Conservation (phyloP, 2,888 invertebrate species). For the Emmelina monodactyla region DNA sequence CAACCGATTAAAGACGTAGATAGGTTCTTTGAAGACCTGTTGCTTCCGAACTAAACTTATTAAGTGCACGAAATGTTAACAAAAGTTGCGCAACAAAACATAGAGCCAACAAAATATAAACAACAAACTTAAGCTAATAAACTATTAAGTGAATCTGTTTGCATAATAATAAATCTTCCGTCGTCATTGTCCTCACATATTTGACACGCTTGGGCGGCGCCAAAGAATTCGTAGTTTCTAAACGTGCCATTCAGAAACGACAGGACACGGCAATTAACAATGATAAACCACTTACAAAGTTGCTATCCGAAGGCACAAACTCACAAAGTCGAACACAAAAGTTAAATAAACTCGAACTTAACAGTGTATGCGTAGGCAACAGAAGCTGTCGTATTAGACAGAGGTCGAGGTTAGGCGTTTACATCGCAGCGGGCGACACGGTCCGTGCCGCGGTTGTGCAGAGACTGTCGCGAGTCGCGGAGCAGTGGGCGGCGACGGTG, state of each 20-base stretch:
- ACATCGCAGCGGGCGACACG: conserved; percentile 63
- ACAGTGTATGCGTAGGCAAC: conserved; percentile 33
- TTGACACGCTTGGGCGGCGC: conserved; percentile 33
- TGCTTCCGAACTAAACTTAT: no score
- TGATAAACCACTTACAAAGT: no score
- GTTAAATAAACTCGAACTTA: conserved; percentile 36
- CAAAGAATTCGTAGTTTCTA: conserved; percentile 28
- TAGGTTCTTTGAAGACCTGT: no score
- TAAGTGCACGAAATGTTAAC: no score
- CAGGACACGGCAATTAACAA: conserved; percentile 35
- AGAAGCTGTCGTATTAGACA: conserved; percentile 59
- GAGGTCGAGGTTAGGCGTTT: conserved; percentile 51
- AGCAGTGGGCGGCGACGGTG: conserved; percentile 13
- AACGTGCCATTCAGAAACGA: conserved; percentile 38
- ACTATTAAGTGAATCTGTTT: no score
- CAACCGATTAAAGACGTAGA: no score
- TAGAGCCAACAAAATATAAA: no score
- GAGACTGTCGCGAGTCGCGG: conserved; percentile 38
- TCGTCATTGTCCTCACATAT: conserved; percentile 27
- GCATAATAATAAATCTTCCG: conserved; percentile 22
- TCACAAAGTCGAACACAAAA: conserved; percentile 33
- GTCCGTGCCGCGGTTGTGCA: conserved; percentile 58
- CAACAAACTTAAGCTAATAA: no score
- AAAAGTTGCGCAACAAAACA: no score
- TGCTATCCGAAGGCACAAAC: no score